Evolutionary conservation across 2,888 invertebrate genomes (phyloP).

Genomic region (Bibio marci): DNA sequence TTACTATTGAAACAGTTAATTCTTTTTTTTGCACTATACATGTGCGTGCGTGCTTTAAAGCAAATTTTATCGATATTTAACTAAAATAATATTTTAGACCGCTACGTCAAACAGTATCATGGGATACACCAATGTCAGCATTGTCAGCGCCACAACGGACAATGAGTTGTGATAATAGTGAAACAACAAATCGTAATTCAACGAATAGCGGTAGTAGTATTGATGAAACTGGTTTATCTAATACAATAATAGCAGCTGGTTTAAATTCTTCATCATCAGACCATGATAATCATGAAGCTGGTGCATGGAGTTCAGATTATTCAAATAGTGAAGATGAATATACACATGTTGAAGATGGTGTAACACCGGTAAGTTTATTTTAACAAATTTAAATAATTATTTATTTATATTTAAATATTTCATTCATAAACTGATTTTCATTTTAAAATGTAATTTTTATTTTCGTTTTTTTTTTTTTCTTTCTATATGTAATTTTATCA

Average conservation of each 20-base stretch:
- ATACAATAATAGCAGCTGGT: conserved; percentile 28
- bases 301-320: conserved; percentile 79
- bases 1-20: no score
- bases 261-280: conserved; percentile 18
- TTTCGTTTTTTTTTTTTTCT: background rate
- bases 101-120: conserved; percentile 59
- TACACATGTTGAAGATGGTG: conserved; percentile 27
- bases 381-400: background rate
- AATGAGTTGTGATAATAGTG: conserved; percentile 21
- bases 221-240: conserved; percentile 8
- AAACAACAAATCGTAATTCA: conserved; percentile 4
- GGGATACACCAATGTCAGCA: conserved; percentile 36
- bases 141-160: conserved; percentile 22
- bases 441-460: conserved; percentile 1
- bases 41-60: no score
- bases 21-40: no score
- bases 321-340: conserved; percentile 84
- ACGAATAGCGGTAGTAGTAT: conserved; percentile 2
- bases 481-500: background rate
- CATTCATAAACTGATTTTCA: no score
- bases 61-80: no score
- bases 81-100: conserved; percentile 33
- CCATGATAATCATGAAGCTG: conserved; percentile 15
- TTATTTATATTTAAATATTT: conserved; percentile 4
- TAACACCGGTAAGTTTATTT: conserved; percentile 4